A percentile compares a stretch with the other conserved stretches of the same genome.
phyloP scores from a whole-genome alignment of 2,113 vertebrate genomes.

The Stomatorhinus ivindoensis region DNA sequence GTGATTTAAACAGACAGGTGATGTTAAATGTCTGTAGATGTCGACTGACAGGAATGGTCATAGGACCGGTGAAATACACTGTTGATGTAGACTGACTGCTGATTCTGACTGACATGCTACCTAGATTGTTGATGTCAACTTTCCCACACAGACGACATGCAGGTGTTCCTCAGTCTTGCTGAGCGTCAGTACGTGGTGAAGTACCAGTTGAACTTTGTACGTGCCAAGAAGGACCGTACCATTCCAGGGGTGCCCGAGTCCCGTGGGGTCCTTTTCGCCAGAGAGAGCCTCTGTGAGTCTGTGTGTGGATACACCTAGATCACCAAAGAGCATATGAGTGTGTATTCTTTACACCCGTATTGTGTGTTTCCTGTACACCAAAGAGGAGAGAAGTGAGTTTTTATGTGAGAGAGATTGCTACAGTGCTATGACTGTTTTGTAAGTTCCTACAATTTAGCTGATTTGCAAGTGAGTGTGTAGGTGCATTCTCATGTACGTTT shows the following conservation, averaged over 20 bases:
- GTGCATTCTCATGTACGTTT: background rate
- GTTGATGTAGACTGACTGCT: background rate
- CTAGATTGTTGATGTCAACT: background rate
- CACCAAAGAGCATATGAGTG: background rate
- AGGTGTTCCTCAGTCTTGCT: slow-evolving; percentile 60
- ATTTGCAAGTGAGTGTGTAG: background rate
- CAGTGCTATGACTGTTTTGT: background rate
- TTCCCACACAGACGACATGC: slow-evolving; percentile 56
- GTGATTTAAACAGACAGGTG: background rate
- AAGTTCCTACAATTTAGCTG: background rate
- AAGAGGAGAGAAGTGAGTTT: background rate
- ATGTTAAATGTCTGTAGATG: background rate
- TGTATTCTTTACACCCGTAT: background rate
- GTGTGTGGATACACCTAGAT: background rate
- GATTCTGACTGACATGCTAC: background rate
- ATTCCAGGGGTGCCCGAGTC: slow-evolving; percentile 58
- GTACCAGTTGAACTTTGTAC: slow-evolving; percentile 58
- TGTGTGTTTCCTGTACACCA: background rate
- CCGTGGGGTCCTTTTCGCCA: slow-evolving; percentile 38
- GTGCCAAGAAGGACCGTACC: slow-evolving; percentile 50
- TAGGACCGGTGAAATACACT: background rate
- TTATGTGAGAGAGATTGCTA: background rate
- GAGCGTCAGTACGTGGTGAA: slow-evolving; percentile 66
- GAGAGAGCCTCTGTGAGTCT: slow-evolving; percentile 59
- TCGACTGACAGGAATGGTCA: background rate